Evolutionary conservation across 2,797 vertebrate species (phyloP).

Genomic region (Acanthurus lineatus): DNA sequence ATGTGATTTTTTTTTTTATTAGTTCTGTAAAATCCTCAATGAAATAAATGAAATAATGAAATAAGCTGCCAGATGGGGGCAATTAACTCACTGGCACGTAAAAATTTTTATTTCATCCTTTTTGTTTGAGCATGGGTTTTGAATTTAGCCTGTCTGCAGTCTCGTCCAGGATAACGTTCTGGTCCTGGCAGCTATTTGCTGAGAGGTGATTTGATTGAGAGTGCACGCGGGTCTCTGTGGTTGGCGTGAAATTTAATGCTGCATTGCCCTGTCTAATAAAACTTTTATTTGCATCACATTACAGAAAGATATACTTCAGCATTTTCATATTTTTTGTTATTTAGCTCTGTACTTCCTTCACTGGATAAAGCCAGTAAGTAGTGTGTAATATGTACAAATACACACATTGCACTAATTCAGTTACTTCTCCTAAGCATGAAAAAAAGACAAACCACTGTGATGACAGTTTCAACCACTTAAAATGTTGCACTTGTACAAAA

Average conservation of each 20-base stretch:
- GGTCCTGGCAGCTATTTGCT: conserved; percentile 12
- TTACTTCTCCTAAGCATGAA: conserved; percentile 17
- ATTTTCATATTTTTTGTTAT: conserved; percentile 1
- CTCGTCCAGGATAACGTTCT: not conserved
- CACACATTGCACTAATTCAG: conserved; percentile 9
- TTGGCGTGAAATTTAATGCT: conserved; percentile 7
- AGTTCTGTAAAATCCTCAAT: conserved; percentile 39
- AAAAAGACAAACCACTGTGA: conserved; percentile 8
- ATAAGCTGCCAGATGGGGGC: conserved; percentile 39
- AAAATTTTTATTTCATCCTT: conserved; percentile 6
- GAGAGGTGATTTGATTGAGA: conserved; percentile 25
- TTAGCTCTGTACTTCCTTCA: conserved; percentile 10
- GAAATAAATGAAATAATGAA: conserved; percentile 40
- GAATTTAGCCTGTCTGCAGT: conserved; percentile 3
- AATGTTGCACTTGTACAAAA: conserved; percentile 1
- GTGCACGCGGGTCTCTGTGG: conserved; percentile 8
- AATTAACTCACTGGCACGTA: conserved; percentile 24
- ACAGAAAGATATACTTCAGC: conserved; percentile 8
- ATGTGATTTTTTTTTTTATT: conserved; percentile 25
- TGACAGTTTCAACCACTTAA: conserved; percentile 19
- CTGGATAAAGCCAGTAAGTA: conserved; percentile 15
- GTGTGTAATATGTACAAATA: not conserved
- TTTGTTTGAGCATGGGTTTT: conserved; percentile 16
- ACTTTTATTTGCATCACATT: conserved; percentile 33
- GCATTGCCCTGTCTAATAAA: conserved; percentile 8